phyloP scores from a whole-genome alignment of 2,797 vertebrate species.

The Hippocampus kuda region DNA sequence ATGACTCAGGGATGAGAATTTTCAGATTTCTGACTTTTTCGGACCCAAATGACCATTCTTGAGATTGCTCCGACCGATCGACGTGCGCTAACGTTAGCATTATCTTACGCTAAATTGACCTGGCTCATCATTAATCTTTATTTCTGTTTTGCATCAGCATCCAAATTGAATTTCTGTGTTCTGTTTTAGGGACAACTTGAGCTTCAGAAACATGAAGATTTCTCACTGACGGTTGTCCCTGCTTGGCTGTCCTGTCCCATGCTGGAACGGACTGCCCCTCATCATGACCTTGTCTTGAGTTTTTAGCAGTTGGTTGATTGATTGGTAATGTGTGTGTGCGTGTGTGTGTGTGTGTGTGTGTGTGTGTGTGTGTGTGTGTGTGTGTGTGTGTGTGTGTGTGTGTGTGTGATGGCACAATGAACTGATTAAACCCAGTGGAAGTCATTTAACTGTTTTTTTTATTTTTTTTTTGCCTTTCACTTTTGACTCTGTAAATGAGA shows the following conservation, averaged over 20 bases:
- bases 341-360: too few relatives aligned
- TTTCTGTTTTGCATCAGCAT: too few relatives aligned
- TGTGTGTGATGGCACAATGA: conserved; percentile 1
- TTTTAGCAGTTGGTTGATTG: background rate
- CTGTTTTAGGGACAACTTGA: conserved; percentile 66
- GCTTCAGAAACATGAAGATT: conserved; percentile 71
- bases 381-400: conserved; percentile 9
- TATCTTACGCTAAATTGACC: too few relatives aligned
- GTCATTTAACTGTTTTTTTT: background rate
- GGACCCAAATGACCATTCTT: too few relatives aligned
- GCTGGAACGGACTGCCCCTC: background rate
- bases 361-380: conserved; percentile 2
- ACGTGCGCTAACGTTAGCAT: too few relatives aligned
- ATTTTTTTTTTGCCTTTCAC: background rate
- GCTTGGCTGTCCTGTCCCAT: conserved; percentile 2
- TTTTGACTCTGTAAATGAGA: background rate
- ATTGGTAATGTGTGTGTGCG: background rate
- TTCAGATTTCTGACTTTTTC: too few relatives aligned
- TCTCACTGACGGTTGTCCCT: conserved; percentile 45
- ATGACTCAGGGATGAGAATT: too few relatives aligned
- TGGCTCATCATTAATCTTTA: too few relatives aligned
- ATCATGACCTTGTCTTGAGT: background rate
- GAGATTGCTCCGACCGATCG: too few relatives aligned
- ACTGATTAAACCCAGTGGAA: conserved; percentile 18
- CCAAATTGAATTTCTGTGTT: background rate